Evolutionary conservation across 2,797 vertebrate genomes (phyloP).

Genomic region (Sphenopsis melanotis): DNA sequence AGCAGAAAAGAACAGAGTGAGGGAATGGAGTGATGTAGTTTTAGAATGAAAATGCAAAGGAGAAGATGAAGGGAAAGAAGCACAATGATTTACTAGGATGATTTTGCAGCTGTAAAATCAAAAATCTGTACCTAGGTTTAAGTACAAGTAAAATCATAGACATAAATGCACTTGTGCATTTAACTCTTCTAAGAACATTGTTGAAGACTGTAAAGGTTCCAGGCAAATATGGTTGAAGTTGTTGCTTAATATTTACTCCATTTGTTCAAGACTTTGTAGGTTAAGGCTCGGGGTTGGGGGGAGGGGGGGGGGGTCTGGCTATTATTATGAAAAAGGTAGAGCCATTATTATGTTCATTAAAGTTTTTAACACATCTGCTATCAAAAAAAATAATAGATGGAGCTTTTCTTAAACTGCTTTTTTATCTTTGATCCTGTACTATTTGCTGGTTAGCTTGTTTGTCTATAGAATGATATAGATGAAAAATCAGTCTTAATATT

Average conservation of each 20-base stretch:
- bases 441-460: background rate
- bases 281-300: background rate
- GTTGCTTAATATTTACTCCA: background rate
- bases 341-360: background rate
- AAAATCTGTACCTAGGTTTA: background rate
- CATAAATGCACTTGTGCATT: background rate
- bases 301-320: rapidly evolving
- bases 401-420: background rate
- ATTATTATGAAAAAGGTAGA: background rate
- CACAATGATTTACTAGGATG: background rate
- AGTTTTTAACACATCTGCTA: background rate
- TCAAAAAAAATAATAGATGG: background rate
- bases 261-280: background rate
- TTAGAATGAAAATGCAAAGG: background rate
- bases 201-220: background rate
- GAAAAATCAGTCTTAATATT: background rate
- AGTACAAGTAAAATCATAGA: background rate
- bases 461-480: background rate
- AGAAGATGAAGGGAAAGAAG: background rate
- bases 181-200: background rate
- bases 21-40: background rate
- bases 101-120: background rate
- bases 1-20: background rate
- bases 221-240: background rate
- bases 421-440: background rate